Percentiles rank a stretch among this genome's conserved stretches.
Evolutionary conservation across 2,113 vertebrate genomes (phyloP).

Genomic region (Lagopus muta): DNA sequence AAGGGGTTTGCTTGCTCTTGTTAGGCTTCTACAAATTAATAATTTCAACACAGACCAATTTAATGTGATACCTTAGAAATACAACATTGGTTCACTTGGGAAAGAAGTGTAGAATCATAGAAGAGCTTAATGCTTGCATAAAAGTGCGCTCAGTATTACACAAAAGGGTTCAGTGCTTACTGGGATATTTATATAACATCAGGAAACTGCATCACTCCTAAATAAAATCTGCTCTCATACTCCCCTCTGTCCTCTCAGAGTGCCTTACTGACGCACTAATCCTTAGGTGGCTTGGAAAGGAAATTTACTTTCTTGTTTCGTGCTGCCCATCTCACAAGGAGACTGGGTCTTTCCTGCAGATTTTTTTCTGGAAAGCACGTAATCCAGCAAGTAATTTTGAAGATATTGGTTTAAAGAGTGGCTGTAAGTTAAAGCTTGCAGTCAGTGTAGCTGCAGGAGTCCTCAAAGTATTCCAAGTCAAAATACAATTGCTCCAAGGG

Average conservation of each 20-base stretch:
- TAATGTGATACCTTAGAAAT: background rate
- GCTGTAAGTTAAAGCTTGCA: background rate
- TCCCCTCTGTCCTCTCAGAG: background rate
- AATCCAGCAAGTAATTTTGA: background rate
- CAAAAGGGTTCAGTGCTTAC: background rate
- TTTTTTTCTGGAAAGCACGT: background rate
- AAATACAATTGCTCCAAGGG: background rate
- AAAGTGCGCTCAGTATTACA: background rate
- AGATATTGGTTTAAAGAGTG: background rate
- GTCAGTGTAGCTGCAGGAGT: conserved; percentile 7
- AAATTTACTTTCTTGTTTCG: background rate
- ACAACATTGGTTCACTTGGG: background rate
- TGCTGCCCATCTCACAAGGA: background rate
- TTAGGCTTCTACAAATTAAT: background rate
- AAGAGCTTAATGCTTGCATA: background rate
- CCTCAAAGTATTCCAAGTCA: background rate
- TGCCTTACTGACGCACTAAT: background rate
- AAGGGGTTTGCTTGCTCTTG: background rate
- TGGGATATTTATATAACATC: background rate
- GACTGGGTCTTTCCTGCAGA: background rate
- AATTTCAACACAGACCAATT: fast-evolving
- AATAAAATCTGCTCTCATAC: background rate
- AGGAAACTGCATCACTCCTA: background rate
- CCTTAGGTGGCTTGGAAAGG: background rate
- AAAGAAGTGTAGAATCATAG: background rate